Evolutionary conservation across 2,888 invertebrate genomes (phyloP).

Genomic region (Acanthococcus lagerstroemiae): DNA sequence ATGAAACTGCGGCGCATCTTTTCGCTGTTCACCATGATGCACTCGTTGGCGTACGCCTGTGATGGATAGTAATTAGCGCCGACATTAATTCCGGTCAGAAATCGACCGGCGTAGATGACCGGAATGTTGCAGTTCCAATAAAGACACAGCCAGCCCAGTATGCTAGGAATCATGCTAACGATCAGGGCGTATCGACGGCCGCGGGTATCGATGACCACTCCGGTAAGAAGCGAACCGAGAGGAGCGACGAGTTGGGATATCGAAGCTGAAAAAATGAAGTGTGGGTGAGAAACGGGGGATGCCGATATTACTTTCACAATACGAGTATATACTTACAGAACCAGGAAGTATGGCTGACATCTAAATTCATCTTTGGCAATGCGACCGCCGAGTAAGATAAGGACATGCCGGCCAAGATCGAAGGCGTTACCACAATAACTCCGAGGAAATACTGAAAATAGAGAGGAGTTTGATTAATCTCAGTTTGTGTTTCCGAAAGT

Average conservation of each 20-base stretch:
- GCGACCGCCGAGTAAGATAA: conserved; percentile 50
- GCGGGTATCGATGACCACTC: conserved; percentile 46
- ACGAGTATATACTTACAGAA: conserved; percentile 44
- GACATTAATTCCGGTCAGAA: conserved; percentile 41
- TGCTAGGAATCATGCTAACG: conserved; percentile 44
- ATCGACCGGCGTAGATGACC: conserved; percentile 37
- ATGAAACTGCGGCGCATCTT: conserved; percentile 45
- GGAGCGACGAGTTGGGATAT: neutral
- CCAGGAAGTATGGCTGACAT: conserved; percentile 48
- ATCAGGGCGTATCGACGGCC: conserved; percentile 47
- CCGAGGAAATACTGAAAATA: no score
- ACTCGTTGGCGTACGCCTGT: conserved; percentile 49
- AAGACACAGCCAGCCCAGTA: conserved; percentile 48
- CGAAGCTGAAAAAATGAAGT: neutral
- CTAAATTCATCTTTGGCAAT: conserved; percentile 43
- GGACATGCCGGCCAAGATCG: conserved; percentile 49
- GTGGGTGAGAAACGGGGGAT: neutral
- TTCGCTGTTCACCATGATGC: conserved; percentile 36
- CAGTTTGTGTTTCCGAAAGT: no score
- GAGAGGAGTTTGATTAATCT: no score
- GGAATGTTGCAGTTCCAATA: conserved; percentile 38
- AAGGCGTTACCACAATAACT: conserved; percentile 45
- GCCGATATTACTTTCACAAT: neutral
- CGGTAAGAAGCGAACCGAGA: conserved; percentile 34
- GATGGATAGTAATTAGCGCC: conserved; percentile 49